Base-by-base conservation (phyloP, 2,888 invertebrate genomes). In the Pelosia muscerda region DNA sequence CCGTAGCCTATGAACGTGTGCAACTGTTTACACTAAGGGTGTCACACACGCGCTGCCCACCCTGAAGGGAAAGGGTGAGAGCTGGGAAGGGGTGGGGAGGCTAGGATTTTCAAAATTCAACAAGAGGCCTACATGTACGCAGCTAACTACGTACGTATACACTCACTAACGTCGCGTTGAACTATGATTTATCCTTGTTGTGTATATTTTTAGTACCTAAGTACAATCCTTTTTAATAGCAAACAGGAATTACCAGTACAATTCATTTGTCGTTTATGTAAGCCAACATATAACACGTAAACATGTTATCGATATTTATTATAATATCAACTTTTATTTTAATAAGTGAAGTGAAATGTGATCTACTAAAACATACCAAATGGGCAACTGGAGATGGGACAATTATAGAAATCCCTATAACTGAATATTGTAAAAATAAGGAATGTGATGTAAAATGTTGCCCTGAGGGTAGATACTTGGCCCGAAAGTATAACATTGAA, bases 381-480 rank as follows among this genome's bases (percentile, higher is more conserved):
- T 69, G 54, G 63, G 25, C 2, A n/a, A 38, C 49, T 31, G 54
- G 57, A 11, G 55, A 63, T 11, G 55, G 56, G 31, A 59, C 31
- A 5, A 26, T 2, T 2, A 69, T 69, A 28, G 13, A 66, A 19
- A 34, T 28, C 3, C n/a, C n/a, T 25, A 55, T 63, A n/a, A 19
- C 22, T 23, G 49, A 70, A 55, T 66, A 66, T 11, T 70, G 69
- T 56, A 5, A 31, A 13, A 19, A 60, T 22, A 65, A 34, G 31
- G 66, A 55, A 9, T 69, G 69, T n/a, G 8, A 63, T 2, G 4
- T 53, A 0, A 69, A 69, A 49, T 69, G 69, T 56, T 69, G 69
- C 55, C 59, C 69, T 10, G 56, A 58, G 15, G 42, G 55, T 2
- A 13, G 15, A 26, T 0, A 2, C 19, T 15, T 65, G 13, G 28